Evolutionary conservation across 2,888 invertebrate species (phyloP), one percentile per base, ranked within the genome.

Genomic region (Hypercompe scribonia): DNA sequence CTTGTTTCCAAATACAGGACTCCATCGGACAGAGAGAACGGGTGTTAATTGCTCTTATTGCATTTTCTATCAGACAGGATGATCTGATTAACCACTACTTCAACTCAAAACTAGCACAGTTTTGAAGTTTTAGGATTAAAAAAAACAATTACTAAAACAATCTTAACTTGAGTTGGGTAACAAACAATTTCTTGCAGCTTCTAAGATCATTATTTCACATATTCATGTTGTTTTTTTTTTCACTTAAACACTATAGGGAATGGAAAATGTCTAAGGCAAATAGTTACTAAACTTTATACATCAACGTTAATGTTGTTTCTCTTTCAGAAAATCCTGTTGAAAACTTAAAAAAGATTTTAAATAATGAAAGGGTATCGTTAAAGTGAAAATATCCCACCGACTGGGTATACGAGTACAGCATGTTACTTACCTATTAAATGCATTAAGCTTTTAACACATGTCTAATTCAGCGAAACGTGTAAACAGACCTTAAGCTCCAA

Each of bases 381-480:
- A 81, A 81, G 78, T 74, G 78, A 88, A 88, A 89, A 88, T 84
- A 85, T 85, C 79, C 83, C 77, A 83, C 80, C 77, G 83, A 81
- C 86, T 86, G 87, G 84, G 83, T 87, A 87, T 86, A 87, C n/a
- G n/a, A n/a, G n/a, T n/a, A n/a, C 87, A 87, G 86, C 79, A 85
- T 80, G 84, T 84, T 87, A 89, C 86, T 90, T 88, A 87, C 85
- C 91, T 92, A 93, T 92, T 93, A 92, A 93, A 90, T 91, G 91
- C 90, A 93, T 94, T 93, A 92, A 92, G 93, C 93, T 94, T 94
- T 94, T 93, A 94, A 91, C 93, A 92, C 92, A 94, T 94, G 92
- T 91, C 93, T 94, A 94, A 94, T 94, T 94, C 94, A 94, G 86
- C 81, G 77, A 78, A 83, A 86, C 82, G 84, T 87, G 83, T 87